Percentiles rank a stretch among this genome's conserved stretches.
These are phyloP conservation scores for Corticium candelabrum DNA, from an alignment of 37 sponge, comb jelly and placozoan species.

Conservation along the genomic window DNA sequence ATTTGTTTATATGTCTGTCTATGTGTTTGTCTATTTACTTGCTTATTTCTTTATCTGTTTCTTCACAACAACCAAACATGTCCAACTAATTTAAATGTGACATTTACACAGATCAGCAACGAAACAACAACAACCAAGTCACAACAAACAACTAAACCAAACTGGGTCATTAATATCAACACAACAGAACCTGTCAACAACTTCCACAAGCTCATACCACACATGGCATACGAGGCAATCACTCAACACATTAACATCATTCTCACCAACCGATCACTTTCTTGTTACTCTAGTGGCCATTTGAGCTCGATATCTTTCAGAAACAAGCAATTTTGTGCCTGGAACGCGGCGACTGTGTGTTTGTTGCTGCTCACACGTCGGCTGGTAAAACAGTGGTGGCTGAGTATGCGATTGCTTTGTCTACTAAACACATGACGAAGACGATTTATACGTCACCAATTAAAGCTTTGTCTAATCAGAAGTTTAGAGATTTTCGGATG, in stretches of 20 bases:
- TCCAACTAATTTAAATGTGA: no score
- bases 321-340: constrained; percentile 86
- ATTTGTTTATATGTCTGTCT: no score
- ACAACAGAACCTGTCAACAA: constrained; percentile 27
- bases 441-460: constrained; percentile 94
- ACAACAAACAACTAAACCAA: constrained; percentile 5
- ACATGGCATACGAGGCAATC: constrained; percentile 39
- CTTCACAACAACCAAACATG: no score
- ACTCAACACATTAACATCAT: not conserved
- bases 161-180: constrained; percentile 37
- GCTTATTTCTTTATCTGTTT: no score
- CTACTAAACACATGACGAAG: constrained; percentile 70
- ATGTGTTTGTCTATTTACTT: no score
- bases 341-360: constrained; percentile 79
- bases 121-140: not conserved
- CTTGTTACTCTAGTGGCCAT: constrained; percentile 58
- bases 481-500: constrained; percentile 81
- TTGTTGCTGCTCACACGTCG: constrained; percentile 97
- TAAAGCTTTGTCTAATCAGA: constrained; percentile 96
- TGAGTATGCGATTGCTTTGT: constrained; percentile 88
- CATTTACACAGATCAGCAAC: not conserved
- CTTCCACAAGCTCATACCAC: constrained; percentile 40
- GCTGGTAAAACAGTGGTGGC: constrained; percentile 99
- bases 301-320: constrained; percentile 84
- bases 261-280: not conserved